Percentiles rank a stretch among this genome's conserved stretches.
These are phyloP conservation scores for Falco cherrug DNA, from an alignment of 2,797 vertebrate species.

Conservation along the genomic window DNA sequence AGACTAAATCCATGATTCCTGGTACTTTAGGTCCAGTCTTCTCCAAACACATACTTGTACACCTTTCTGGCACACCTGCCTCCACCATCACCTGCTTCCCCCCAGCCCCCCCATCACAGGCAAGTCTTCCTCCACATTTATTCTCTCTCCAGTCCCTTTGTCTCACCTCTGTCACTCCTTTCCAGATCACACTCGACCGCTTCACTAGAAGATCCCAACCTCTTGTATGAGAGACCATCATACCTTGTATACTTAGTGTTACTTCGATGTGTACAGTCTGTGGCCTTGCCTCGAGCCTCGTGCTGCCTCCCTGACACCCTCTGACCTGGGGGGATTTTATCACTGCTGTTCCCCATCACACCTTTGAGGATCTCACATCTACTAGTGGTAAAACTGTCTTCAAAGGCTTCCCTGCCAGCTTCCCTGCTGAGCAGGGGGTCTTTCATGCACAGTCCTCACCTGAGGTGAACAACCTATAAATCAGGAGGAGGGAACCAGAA, in stretches of 20 bases:
- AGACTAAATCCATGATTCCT: neutral
- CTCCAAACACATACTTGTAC: neutral
- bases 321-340: neutral
- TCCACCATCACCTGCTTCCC: neutral
- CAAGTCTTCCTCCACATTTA: fast-evolving
- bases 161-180: neutral
- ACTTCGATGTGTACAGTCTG: neutral
- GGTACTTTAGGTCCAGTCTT: neutral
- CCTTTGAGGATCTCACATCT: neutral
- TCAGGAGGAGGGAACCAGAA: neutral
- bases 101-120: neutral
- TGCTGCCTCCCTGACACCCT: neutral
- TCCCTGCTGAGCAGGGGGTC: neutral
- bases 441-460: neutral
- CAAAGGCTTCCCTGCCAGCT: neutral
- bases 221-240: neutral
- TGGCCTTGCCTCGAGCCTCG: neutral
- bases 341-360: neutral
- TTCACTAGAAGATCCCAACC: neutral
- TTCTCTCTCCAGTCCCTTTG: neutral
- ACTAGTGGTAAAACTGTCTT: neutral
- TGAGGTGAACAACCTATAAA: neutral
- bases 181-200: neutral
- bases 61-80: neutral
- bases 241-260: neutral